phyloP scores from a whole-genome alignment of 2,797 vertebrate species.

The Cuculus canorus region DNA sequence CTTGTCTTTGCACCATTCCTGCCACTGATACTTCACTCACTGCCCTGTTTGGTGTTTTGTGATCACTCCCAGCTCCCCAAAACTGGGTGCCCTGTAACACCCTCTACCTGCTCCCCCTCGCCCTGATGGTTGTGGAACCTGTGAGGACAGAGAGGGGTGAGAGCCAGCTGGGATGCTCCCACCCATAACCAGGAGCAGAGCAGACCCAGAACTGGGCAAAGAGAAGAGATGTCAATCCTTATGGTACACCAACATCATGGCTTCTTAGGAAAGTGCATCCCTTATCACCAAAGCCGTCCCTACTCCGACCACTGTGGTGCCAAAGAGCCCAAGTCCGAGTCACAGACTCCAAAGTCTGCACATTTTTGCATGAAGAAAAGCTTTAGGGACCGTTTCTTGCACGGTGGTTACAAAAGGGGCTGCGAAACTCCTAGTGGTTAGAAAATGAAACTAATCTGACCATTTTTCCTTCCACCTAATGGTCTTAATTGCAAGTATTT shows the following conservation, averaged over 20 bases:
- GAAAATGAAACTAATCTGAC: background rate
- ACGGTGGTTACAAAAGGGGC: background rate
- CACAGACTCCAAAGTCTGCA: background rate
- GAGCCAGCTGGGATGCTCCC: background rate
- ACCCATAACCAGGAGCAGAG: background rate
- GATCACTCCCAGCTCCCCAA: background rate
- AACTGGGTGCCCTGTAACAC: fast-evolving
- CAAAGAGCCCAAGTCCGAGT: background rate
- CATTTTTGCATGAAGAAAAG: background rate
- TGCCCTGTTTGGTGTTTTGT: background rate
- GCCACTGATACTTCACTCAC: fast-evolving
- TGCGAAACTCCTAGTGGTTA: background rate
- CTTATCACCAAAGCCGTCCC: background rate
- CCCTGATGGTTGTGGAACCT: background rate
- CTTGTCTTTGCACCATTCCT: background rate
- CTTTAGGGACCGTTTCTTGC: background rate
- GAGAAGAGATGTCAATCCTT: background rate
- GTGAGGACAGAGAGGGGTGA: background rate
- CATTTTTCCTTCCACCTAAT: background rate
- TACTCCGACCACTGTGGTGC: background rate
- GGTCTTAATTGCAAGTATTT: background rate
- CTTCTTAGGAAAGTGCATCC: background rate
- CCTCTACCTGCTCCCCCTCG: background rate
- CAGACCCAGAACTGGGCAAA: background rate
- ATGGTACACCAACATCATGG: background rate